Conservation (phyloP, 2,888 invertebrate species). For the Agrochola lota region DNA sequence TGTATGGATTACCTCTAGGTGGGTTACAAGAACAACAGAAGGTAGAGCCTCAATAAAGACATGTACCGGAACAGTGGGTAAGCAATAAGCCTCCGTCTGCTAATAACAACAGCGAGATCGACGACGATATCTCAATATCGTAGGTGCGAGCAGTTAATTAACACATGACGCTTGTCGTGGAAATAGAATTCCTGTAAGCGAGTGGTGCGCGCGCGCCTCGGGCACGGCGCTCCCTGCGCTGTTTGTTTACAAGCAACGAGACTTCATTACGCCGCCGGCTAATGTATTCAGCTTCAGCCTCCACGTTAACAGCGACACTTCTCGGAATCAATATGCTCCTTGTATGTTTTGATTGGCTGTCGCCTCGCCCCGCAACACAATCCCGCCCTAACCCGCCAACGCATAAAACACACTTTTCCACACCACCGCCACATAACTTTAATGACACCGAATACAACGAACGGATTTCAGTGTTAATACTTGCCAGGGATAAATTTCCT, state of each 20-base stretch:
- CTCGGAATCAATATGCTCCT: slow-evolving; percentile 91
- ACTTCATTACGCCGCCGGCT: slow-evolving; percentile 91
- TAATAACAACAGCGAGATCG: slow-evolving; percentile 89
- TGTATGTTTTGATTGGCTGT: slow-evolving; percentile 90
- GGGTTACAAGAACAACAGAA: slow-evolving; percentile 51
- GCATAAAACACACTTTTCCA: slow-evolving; percentile 82
- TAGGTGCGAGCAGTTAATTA: slow-evolving; percentile 90
- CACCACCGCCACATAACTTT: slow-evolving; percentile 77
- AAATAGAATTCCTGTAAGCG: slow-evolving; percentile 90
- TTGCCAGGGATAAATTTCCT: slow-evolving; percentile 88
- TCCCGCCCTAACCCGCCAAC: slow-evolving; percentile 76
- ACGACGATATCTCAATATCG: slow-evolving; percentile 89
- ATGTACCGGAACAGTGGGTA: slow-evolving; percentile 68
- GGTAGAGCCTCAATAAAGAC: slow-evolving; percentile 61
- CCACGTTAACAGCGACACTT: slow-evolving; percentile 91
- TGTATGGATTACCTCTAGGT: slow-evolving; percentile 25
- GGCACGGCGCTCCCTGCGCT: slow-evolving; percentile 76
- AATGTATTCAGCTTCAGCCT: slow-evolving; percentile 91
- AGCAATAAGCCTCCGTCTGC: slow-evolving; percentile 88
- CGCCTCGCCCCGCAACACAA: slow-evolving; percentile 76
- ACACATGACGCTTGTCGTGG: slow-evolving; percentile 89
- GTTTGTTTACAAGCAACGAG: slow-evolving; percentile 91
- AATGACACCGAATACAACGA: slow-evolving; percentile 90
- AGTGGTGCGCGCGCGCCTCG: slow-evolving; percentile 86
- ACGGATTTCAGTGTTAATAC: slow-evolving; percentile 90